Evolutionary conservation across 2,888 invertebrate genomes (phyloP).

Genomic region (Melipona beecheii): DNA sequence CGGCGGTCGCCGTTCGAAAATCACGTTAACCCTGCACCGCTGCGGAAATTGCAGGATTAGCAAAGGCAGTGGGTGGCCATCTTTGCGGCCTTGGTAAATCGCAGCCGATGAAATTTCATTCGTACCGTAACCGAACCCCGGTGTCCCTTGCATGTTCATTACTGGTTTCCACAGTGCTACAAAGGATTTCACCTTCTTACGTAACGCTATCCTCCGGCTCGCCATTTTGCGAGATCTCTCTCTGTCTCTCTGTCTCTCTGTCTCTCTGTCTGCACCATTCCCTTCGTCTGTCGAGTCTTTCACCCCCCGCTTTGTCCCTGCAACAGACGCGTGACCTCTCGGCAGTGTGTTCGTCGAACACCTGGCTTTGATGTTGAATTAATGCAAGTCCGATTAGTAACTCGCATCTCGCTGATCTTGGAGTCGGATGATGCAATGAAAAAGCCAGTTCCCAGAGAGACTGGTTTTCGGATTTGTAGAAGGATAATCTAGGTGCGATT

Average conservation of each 20-base stretch:
- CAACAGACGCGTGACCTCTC: not conserved
- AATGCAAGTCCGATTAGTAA: slow-evolving; percentile 50
- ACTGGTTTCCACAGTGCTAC: slow-evolving; percentile 49
- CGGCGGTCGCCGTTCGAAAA: slow-evolving; percentile 21
- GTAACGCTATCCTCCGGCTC: slow-evolving; percentile 46
- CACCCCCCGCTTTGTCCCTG: not conserved
- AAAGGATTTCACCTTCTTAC: slow-evolving; percentile 62
- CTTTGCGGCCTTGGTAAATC: slow-evolving; percentile 36
- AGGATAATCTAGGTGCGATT: not conserved
- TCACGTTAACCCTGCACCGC: slow-evolving; percentile 13
- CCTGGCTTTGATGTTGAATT: slow-evolving; percentile 64
- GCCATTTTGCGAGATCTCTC: slow-evolving; percentile 12
- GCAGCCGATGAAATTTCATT: slow-evolving; percentile 62
- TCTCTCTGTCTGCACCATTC: no score
- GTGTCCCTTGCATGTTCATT: slow-evolving; percentile 32
- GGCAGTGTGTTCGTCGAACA: slow-evolving; percentile 20
- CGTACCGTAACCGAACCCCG: slow-evolving; percentile 6
- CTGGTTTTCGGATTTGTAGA: slow-evolving; percentile 6
- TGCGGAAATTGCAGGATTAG: slow-evolving; percentile 30
- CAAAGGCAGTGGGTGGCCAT: slow-evolving; percentile 8
- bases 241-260: not conserved
- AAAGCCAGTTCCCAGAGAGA: not conserved
- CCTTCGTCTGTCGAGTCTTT: no score
- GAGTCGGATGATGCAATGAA: slow-evolving; percentile 31
- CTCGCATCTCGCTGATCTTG: not conserved